phyloP scores from a whole-genome alignment of 2,797 vertebrate genomes.

The Centroberyx gerrardi region DNA sequence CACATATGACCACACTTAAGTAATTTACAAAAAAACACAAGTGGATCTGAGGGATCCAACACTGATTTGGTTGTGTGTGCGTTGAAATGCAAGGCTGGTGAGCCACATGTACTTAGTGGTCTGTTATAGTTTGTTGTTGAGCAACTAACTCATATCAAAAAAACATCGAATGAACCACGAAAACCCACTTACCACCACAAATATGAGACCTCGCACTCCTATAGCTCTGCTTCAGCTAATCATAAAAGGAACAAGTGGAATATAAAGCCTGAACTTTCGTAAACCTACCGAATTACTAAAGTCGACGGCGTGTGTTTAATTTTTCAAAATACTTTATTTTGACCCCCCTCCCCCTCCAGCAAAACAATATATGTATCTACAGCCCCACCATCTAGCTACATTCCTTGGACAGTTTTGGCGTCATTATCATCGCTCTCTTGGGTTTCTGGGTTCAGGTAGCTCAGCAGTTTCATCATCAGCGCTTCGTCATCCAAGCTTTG shows the following conservation, averaged over 20 bases:
- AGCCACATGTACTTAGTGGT: constrained; percentile 65
- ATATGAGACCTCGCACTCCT: constrained; percentile 43
- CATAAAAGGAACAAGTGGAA: constrained; percentile 44
- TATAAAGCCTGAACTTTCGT: constrained; percentile 42
- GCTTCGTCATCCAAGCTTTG: constrained; percentile 89
- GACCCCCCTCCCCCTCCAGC: constrained; percentile 34
- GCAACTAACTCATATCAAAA: constrained; percentile 59
- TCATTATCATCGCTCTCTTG: constrained; percentile 85
- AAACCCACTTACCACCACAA: constrained; percentile 68
- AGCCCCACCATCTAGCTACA: constrained; percentile 47
- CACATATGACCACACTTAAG: constrained; percentile 83
- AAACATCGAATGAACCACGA: constrained; percentile 74
- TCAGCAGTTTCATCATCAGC: constrained; percentile 91
- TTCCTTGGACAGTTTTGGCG: constrained; percentile 87
- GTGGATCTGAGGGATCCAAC: constrained; percentile 71
- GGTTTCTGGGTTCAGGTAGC: constrained; percentile 91
- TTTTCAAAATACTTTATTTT: constrained; percentile 80
- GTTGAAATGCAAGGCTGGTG: constrained; percentile 64
- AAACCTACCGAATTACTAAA: constrained; percentile 73
- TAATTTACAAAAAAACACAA: constrained; percentile 79
- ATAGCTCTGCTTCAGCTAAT: constrained; percentile 56
- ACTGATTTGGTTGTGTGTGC: constrained; percentile 65
- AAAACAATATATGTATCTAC: constrained; percentile 60
- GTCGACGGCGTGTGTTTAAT: constrained; percentile 63
- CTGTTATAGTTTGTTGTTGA: constrained; percentile 57